Evolutionary conservation across 2,888 invertebrate species (phyloP), one percentile per base, ranked within the genome.

Genomic region (Drosophila infuscata): DNA sequence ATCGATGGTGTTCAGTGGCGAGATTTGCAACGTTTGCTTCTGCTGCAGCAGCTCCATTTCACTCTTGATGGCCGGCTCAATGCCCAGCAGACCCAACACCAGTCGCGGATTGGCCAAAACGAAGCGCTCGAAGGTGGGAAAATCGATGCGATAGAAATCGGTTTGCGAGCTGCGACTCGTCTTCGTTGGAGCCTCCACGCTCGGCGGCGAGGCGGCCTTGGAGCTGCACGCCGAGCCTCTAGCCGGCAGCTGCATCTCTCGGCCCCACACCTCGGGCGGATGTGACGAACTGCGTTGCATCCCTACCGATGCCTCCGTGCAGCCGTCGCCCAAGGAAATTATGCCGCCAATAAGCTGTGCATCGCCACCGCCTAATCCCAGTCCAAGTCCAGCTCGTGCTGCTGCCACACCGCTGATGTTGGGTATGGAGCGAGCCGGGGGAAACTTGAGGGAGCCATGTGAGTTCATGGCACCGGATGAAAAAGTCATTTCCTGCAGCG

Each of bases 341-440:
- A 43, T 60, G 5, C 68, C 76, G 17, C 72, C 83, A 48, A 76
- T 67, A 7, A 77, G 15, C 9, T 70, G 87, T 0, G 49, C 51
- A 11, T 75, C 67, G 25, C 66, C 79, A 29, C 74, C 79, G 3
- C 78, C 74, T 46, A 82, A 20, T 11, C 72, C 74, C 15, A 79
- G 63, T 33, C 52, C 52, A 77, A 2, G 65, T 5, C 41, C 57
- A 17, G 32, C 64, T 5, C 76, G 72, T 0, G 70, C 72, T 2
- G 82, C 79, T 5, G 80, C 78, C 43, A 75, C 78, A 92, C 95
- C 92, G 76, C 96, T 95, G 43, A 96, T 94, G 91, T 96, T 97
- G 6, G 97, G 97, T 91, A 97, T 97, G 70, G 97, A 97, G 91
- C 96, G 96, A n/a, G 96, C 96, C 15, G 97, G 95, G 90, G 95